phyloP scores from a whole-genome alignment of 2,113 vertebrate species.

The Perognathus longimembris region DNA sequence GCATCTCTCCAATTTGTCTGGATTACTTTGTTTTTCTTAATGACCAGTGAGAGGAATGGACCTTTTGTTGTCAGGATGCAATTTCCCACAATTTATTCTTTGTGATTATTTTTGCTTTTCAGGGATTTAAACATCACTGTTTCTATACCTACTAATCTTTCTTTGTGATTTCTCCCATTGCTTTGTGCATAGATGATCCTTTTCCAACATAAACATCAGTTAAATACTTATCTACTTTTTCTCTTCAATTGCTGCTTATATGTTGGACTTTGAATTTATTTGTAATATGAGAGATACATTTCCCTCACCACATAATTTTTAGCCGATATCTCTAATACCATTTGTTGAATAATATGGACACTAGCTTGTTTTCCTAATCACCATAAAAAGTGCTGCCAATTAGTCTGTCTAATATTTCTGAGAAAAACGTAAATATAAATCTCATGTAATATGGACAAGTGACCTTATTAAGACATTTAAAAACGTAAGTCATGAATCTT shows the following conservation, averaged over 20 bases:
- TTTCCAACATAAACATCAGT: background rate
- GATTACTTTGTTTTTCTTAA: constrained; percentile 53
- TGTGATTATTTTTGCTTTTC: background rate
- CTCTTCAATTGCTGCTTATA: background rate
- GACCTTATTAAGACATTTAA: constrained; percentile 16
- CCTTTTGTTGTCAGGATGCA: constrained; percentile 31
- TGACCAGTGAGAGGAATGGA: constrained; percentile 42
- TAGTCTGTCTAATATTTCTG: background rate
- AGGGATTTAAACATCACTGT: background rate
- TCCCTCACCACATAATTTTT: background rate
- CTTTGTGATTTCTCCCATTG: background rate
- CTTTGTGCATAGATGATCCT: background rate
- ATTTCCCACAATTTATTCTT: background rate
- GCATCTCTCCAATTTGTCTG: constrained; percentile 55
- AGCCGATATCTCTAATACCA: background rate
- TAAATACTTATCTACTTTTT: background rate
- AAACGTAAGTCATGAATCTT: constrained; percentile 33
- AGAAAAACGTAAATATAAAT: constrained; percentile 7
- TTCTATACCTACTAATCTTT: background rate
- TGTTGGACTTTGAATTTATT: constrained; percentile 27
- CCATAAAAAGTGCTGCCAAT: background rate
- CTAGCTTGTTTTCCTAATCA: constrained; percentile 32
- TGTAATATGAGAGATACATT: background rate
- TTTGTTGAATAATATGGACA: background rate
- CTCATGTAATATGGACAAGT: background rate